Base-by-base conservation (phyloP, 2,888 invertebrate genomes). In the Chalcis sispes region DNA sequence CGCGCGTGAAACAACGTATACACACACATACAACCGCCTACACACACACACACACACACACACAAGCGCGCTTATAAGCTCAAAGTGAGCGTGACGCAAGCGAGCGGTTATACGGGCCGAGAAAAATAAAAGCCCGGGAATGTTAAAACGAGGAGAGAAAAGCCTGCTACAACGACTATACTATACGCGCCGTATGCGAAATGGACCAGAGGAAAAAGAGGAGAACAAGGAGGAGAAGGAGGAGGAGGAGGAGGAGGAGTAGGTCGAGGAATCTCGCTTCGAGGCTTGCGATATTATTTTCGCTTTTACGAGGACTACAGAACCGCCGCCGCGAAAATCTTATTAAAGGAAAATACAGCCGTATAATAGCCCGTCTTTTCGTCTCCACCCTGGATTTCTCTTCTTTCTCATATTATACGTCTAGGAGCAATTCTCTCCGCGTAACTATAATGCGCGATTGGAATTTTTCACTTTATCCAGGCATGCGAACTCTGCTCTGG, bases 201-300 rank as follows among this genome's bases (percentile, higher is more conserved):
- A 36, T 7, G 10, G 10, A 36, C 10, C 4, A 36, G 10, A 8
- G 46, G 15, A 1, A 15, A 15, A 7, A 27, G 27, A 3, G 18
- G n/a, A 23, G 7, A 56, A 23, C 2, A 56, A 3, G 23, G 23
- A 2, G 20, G 15, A n/a, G n/a, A n/a, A n/a, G n/a, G 10, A 8
- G 46, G 15, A 1, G 25, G 27, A 7, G 15, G 27, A 3, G 18
- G n/a, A 23, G 7, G 29, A 23, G 7, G 29, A 3, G 23, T 13
- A 2, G 20, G 15, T n/a, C n/a, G n/a, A n/a, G n/a, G n/a, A n/a
- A n/a, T 25, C 54, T 29, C 27, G 42, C 46, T n/a, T 13, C 10
- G 10, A 18, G 25, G 46, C 46, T 29, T 1, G 42, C 29, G 67
- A 67, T 67, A 67, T 67, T 67, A 56, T 67, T 66, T 67, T 67